Evolutionary conservation across 2,888 invertebrate genomes (phyloP).

Genomic region (Dioctria linearis): DNA sequence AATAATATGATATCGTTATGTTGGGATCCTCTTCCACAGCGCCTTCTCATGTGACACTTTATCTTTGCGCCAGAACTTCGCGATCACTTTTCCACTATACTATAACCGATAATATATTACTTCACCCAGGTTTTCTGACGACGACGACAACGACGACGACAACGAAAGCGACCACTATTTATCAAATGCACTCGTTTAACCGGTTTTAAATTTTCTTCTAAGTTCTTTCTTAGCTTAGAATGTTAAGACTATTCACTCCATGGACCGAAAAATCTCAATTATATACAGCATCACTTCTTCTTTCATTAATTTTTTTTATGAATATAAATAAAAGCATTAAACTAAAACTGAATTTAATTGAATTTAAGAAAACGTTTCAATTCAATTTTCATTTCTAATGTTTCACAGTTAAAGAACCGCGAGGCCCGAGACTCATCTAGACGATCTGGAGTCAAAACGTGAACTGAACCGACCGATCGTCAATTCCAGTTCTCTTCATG

Average conservation of each 20-base stretch:
- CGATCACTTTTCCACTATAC: background rate
- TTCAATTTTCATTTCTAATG: background rate
- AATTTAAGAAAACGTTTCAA: too few species aligned
- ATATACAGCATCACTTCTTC: too few species aligned
- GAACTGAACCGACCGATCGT: background rate
- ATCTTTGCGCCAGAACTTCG: background rate
- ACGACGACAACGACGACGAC: too few species aligned
- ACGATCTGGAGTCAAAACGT: background rate
- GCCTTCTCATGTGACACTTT: background rate
- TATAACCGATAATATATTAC: too few species aligned
- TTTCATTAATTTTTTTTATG: too few species aligned
- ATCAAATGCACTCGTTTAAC: background rate
- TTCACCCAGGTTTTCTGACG: too few species aligned
- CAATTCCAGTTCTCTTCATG: background rate
- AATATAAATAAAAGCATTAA: too few species aligned
- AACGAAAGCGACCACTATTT: background rate
- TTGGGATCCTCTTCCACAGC: background rate
- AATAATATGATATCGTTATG: too few species aligned
- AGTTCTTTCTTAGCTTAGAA: too few species aligned
- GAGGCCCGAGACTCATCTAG: background rate
- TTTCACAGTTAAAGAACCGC: background rate
- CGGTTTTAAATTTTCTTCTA: background rate
- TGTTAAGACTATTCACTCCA: too few species aligned
- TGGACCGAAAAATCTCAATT: too few species aligned
- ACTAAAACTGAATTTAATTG: too few species aligned